Evolutionary conservation across 1,140 invertebrate species (phyloP), one percentile per base, ranked within the genome.

Genomic region (Caligus rogercresseyi): DNA sequence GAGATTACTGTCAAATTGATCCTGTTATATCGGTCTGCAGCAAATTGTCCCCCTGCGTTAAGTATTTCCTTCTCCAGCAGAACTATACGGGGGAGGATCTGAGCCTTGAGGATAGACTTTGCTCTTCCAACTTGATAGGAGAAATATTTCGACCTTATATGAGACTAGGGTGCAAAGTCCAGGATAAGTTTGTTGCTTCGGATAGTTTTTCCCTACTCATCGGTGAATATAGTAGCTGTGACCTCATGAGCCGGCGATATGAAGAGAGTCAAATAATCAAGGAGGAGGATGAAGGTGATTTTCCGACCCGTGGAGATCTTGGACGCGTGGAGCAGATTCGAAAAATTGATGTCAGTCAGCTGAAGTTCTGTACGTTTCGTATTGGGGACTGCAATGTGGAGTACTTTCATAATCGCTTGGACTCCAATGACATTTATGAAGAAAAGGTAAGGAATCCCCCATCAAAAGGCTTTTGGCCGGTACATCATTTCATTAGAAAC

Each of bases 1-100:
- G 57, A 2, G 25, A 60, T 18, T 60, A 24, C 16, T 60, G 57
- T 43, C 57, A 60, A 43, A 60, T 24, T 18, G 21, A 21, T 18
- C 24, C 26, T 15, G 24, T 25, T 25, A 43, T 60, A 25, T 19
- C 57, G 16, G 25, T 31, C 2, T 60, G 57, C 21, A 25, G 16
- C 18, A 25, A 60, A 21, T 26, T 60, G 2, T 20, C 21, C 20
- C 57, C 57, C 2, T 60, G 57, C 16, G n/a, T 43, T 43, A 43
- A 43, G 31, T n/a, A 43, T 43, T 43, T 43, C 31, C 31, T 43
- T 43, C 31, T 43, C 7, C 31, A n/a, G 31, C 7, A 43, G n/a
- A 43, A 43, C 31, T 43, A 7, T 43, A 43, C 31, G n/a, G 31
- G n/a, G 31, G n/a, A 43, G 7, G 31, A 43, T 11, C 31, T 43